Conservation (phyloP, 2,888 invertebrate genomes). For the Dryobotodes eremita region DNA sequence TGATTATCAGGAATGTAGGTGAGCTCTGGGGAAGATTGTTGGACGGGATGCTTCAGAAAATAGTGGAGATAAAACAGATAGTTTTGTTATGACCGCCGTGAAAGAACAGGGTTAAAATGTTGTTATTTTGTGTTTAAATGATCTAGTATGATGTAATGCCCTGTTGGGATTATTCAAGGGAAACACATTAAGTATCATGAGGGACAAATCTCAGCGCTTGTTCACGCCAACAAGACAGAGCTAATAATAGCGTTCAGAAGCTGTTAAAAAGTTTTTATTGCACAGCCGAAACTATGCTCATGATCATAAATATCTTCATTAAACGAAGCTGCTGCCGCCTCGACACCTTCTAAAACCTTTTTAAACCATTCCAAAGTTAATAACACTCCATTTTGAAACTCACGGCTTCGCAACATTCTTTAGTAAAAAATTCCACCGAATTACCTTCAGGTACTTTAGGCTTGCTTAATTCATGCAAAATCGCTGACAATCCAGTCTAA, state of each 20-base stretch:
- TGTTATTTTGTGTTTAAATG: conserved; percentile 2
- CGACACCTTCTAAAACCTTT: conserved; percentile 58
- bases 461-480: conserved; percentile 63
- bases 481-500: conserved; percentile 67
- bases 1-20: conserved; percentile 62
- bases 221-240: conserved; percentile 36
- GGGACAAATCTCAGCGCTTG: conserved; percentile 20
- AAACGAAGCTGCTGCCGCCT: conserved; percentile 57
- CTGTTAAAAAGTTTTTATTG: conserved; percentile 56
- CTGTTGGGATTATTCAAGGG: not conserved
- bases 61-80: conserved; percentile 36
- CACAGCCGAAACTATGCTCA: conserved; percentile 50
- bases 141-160: not conserved
- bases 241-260: conserved; percentile 52
- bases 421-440: conserved; percentile 57
- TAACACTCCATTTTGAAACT: conserved; percentile 60
- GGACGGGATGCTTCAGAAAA: conserved; percentile 40
- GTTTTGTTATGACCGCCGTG: conserved; percentile 9
- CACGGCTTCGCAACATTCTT: conserved; percentile 51
- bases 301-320: conserved; percentile 63
- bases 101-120: conserved; percentile 1
- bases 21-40: conserved; percentile 16
- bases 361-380: conserved; percentile 59
- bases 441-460: conserved; percentile 57
- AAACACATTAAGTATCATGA: conserved; percentile 6